Conservation (phyloP, 2,888 invertebrate species). For the Tanaodytes sp. region DNA sequence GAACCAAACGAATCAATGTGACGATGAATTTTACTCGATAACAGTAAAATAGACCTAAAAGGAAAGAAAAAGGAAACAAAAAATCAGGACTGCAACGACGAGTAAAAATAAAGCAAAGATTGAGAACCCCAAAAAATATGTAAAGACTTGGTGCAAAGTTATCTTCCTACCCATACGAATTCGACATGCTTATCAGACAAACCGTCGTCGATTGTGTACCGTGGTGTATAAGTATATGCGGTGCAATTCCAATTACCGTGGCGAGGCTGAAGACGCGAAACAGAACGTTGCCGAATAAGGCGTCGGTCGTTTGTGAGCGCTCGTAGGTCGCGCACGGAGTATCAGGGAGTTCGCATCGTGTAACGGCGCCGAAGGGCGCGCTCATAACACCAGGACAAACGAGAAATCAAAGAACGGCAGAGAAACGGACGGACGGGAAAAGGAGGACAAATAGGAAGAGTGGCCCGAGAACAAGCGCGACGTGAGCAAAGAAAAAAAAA, state of each 20-base stretch:
- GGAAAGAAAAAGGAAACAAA: too few relatives aligned
- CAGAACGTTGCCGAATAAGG: conserved; percentile 54
- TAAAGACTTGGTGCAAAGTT: too few relatives aligned
- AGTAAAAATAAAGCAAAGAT: too few relatives aligned
- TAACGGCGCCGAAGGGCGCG: conserved; percentile 50
- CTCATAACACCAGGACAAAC: conserved; percentile 52
- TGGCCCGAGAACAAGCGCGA: conserved; percentile 38
- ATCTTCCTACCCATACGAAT: too few relatives aligned
- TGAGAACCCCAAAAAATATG: too few relatives aligned
- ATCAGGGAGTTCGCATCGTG: conserved; percentile 51
- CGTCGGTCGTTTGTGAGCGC: conserved; percentile 28
- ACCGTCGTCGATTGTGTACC: conserved; percentile 14
- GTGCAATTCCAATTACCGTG: conserved; percentile 51
- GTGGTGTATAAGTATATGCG: conserved; percentile 26
- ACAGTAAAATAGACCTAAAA: too few relatives aligned
- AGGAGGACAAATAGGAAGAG: conserved; percentile 52
- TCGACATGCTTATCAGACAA: conserved; percentile 38
- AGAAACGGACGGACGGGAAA: conserved; percentile 39
- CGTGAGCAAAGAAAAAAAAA: conserved; percentile 48
- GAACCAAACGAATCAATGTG: too few relatives aligned
- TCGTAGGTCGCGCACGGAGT: conserved; percentile 28
- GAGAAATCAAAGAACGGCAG: conserved; percentile 55
- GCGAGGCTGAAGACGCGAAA: conserved; percentile 35
- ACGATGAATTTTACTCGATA: too few relatives aligned
- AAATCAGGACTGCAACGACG: too few relatives aligned